Evolutionary conservation across 2,888 invertebrate species (phyloP).

Genomic region (Osmoderma eremita): DNA sequence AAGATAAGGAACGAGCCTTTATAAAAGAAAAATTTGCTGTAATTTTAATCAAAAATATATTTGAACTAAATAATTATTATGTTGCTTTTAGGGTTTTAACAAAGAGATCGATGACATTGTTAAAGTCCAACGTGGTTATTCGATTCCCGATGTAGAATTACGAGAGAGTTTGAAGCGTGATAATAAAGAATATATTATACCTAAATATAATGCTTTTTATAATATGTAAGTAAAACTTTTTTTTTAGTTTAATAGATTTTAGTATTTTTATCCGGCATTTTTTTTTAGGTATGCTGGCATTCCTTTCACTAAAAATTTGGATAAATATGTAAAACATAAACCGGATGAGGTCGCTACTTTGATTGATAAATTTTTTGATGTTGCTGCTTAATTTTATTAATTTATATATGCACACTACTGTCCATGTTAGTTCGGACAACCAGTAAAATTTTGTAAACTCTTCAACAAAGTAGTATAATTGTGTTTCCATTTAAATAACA

Average conservation of each 20-base stretch:
- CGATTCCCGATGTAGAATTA: constrained; percentile 92
- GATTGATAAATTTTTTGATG: constrained; percentile 93
- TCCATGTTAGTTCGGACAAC: too few relatives aligned
- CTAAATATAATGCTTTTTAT: constrained; percentile 84
- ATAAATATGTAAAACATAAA: constrained; percentile 92
- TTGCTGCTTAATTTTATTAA: constrained; percentile 71
- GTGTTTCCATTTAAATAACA: too few relatives aligned
- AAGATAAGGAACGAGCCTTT: constrained; percentile 86
- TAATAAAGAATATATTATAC: constrained; percentile 88
- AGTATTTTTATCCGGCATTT: constrained; percentile 33
- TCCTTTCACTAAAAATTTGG: constrained; percentile 91
- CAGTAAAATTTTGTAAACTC: too few relatives aligned
- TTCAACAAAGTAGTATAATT: too few relatives aligned
- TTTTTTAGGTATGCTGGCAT: constrained; percentile 73
- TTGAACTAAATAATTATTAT: neutral
- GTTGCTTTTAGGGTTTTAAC: constrained; percentile 82
- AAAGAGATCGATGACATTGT: constrained; percentile 93
- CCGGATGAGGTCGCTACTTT: constrained; percentile 85
- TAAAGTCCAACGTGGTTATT: constrained; percentile 87
- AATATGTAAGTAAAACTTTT: constrained; percentile 67
- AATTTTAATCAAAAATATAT: constrained; percentile 57
- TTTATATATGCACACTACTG: too few relatives aligned
- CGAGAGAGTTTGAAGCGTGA: constrained; percentile 88
- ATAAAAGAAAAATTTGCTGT: constrained; percentile 92
- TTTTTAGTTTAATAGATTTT: constrained; percentile 1